These are phyloP conservation scores for Myotis myotis DNA, from an alignment of 2,797 vertebrate genomes.

Conservation along the genomic window DNA sequence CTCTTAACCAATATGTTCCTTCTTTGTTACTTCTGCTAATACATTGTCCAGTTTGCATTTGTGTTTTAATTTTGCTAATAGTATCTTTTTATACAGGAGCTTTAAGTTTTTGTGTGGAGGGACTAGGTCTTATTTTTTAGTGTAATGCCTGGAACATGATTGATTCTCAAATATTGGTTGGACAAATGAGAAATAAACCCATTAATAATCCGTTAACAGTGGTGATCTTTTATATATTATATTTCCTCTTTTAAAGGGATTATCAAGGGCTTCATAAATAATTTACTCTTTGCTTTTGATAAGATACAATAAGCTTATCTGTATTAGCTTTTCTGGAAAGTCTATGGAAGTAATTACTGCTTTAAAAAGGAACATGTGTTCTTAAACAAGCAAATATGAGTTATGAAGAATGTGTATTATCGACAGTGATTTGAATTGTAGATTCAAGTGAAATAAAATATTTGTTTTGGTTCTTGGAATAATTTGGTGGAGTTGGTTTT, in stretches of 20 bases:
- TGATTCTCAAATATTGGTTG: constrained; percentile 26
- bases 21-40: neutral
- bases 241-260: constrained; percentile 29
- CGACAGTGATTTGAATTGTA: neutral
- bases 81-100: neutral
- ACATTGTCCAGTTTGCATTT: neutral
- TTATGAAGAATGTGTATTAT: neutral
- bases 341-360: neutral
- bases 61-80: neutral
- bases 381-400: neutral
- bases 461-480: constrained; percentile 11
- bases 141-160: neutral
- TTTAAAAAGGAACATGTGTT: constrained; percentile 3
- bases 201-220: neutral
- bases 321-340: neutral
- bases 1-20: neutral
- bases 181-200: constrained; percentile 37
- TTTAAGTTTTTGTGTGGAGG: neutral
- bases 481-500: constrained; percentile 32
- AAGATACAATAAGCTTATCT: neutral
- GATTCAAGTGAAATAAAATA: constrained; percentile 17
- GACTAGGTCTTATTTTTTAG: neutral
- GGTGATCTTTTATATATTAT: neutral
- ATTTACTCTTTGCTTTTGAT: constrained; percentile 3
- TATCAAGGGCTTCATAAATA: constrained; percentile 19